Evolutionary conservation across 1,140 invertebrate genomes (phyloP).

Genomic region (Lithobius niger): DNA sequence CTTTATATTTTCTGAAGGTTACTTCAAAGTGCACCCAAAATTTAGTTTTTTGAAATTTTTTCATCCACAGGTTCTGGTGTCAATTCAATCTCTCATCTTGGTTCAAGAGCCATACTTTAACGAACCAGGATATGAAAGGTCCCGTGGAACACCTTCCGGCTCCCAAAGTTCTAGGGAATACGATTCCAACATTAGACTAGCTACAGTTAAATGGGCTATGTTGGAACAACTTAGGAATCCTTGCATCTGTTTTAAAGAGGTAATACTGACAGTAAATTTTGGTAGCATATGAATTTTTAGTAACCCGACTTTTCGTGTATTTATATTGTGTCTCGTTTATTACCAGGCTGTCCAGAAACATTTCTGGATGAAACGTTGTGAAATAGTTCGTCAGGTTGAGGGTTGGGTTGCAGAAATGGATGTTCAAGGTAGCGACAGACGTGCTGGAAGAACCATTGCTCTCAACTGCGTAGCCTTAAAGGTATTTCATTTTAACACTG

Average conservation of each 20-base stretch:
- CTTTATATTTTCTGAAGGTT: not conserved
- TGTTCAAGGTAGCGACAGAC: slow-evolving; percentile 52
- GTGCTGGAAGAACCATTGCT: slow-evolving; percentile 55
- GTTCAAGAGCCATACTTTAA: slow-evolving; percentile 97
- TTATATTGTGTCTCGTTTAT: slow-evolving; percentile 15
- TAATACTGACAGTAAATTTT: no score
- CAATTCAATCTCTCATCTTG: slow-evolving; percentile 89
- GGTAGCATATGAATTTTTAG: no score
- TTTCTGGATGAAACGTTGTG: slow-evolving; percentile 86
- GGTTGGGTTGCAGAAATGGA: slow-evolving; percentile 80
- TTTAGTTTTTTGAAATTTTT: slow-evolving; percentile 7
- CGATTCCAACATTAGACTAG: slow-evolving; percentile 90
- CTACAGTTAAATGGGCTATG: slow-evolving; percentile 92
- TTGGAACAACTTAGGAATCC: slow-evolving; percentile 82
- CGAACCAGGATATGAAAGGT: slow-evolving; percentile 91
- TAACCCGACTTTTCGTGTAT: not conserved
- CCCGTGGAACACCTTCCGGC: slow-evolving; percentile 72
- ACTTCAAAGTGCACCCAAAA: not conserved
- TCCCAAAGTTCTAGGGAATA: slow-evolving; percentile 80
- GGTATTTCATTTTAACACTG: slow-evolving; percentile 39
- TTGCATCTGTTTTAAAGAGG: slow-evolving; percentile 83
- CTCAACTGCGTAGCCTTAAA: slow-evolving; percentile 59
- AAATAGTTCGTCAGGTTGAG: slow-evolving; percentile 77
- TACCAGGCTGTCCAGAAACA: slow-evolving; percentile 75
- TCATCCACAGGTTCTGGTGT: slow-evolving; percentile 83